Conservation (phyloP, 2,888 invertebrate genomes). For the Acanthosepion esculentum region DNA sequence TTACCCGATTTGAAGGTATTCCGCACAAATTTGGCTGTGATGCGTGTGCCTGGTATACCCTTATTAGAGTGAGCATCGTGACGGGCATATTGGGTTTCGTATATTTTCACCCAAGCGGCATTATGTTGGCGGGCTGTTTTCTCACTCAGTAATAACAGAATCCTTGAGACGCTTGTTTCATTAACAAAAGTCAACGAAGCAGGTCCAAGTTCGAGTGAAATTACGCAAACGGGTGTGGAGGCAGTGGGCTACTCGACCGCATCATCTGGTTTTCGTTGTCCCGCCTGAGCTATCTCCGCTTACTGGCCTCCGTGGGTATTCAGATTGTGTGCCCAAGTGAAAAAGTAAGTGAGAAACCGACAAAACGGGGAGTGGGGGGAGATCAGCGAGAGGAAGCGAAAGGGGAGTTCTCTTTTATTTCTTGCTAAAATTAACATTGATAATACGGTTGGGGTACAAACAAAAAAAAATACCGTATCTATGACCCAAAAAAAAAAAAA, state of each 20-base stretch:
- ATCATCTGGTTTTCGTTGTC: neutral
- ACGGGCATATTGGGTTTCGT: no score
- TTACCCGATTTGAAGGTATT: no score
- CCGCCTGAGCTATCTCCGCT: neutral
- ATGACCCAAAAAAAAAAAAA: neutral
- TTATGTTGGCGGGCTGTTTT: no score
- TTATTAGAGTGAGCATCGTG: no score
- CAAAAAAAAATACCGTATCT: neutral
- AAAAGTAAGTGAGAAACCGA: neutral
- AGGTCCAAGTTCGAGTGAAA: neutral
- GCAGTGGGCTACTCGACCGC: neutral
- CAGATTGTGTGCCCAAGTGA: neutral
- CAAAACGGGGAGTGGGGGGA: neutral
- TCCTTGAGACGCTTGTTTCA: neutral
- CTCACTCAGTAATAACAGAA: neutral
- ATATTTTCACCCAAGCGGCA: no score
- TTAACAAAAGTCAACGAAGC: neutral
- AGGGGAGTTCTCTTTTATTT: neutral
- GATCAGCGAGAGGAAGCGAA: no score
- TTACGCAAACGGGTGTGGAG: neutral
- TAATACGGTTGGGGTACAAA: neutral
- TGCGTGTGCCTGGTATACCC: no score
- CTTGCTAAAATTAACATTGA: neutral
- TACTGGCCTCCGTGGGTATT: neutral
- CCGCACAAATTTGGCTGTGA: no score